phyloP scores from a whole-genome alignment of 2,113 vertebrate species.

The Pseudorectes ferrugineus region DNA sequence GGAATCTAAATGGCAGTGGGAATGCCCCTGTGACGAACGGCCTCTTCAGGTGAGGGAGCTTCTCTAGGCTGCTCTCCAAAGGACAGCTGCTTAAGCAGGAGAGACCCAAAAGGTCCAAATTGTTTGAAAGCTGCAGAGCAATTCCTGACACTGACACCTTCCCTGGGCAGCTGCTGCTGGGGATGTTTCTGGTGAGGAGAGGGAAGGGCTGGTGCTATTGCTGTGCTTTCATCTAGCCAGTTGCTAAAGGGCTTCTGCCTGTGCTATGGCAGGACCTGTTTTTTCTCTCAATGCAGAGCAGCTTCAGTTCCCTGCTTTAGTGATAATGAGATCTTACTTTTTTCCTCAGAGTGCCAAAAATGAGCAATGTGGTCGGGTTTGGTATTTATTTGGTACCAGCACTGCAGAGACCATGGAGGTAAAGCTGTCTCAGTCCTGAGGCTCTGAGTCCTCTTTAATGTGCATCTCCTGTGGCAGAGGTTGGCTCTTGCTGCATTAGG shows the following conservation, averaged over 20 bases:
- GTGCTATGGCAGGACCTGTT: not conserved
- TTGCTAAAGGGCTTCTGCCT: not conserved
- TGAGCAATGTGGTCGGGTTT: fast-evolving
- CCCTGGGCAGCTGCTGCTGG: not conserved
- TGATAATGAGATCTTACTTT: fast-evolving
- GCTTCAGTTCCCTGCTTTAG: not conserved
- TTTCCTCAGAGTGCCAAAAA: not conserved
- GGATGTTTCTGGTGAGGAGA: not conserved
- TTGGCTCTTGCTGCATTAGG: not conserved
- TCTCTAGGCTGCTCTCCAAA: not conserved
- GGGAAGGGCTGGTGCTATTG: not conserved
- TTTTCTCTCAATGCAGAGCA: not conserved
- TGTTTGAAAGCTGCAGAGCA: not conserved
- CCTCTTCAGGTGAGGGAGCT: not conserved
- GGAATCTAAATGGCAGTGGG: not conserved
- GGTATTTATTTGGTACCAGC: not conserved
- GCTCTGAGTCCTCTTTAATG: fast-evolving
- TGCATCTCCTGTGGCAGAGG: not conserved
- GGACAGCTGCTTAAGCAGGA: not conserved
- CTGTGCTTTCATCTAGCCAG: not conserved
- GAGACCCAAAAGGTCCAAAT: not conserved
- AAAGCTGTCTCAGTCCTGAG: not conserved
- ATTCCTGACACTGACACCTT: not conserved
- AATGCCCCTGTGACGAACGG: not conserved
- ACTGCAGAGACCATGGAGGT: not conserved